A percentile compares a stretch with the other conserved stretches of the same genome.
Evolutionary conservation across 2,888 invertebrate genomes (phyloP).

Genomic region (Papilio gigon): DNA sequence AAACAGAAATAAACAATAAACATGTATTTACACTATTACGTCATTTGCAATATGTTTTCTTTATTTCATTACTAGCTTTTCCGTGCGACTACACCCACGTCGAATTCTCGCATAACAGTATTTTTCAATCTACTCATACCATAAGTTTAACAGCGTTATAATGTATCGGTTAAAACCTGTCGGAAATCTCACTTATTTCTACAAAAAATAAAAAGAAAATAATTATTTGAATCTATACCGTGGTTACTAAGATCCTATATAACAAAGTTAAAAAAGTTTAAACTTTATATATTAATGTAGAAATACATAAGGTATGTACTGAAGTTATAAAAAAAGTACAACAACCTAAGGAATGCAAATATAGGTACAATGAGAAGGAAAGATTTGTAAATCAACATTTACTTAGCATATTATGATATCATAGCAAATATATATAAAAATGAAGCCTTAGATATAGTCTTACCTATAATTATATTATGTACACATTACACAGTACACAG

Average conservation of each 20-base stretch:
- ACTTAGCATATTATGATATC: constrained; percentile 9
- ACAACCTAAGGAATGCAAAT: neutral
- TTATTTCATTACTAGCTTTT: too few relatives aligned
- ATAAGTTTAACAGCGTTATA: too few relatives aligned
- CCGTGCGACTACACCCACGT: too few relatives aligned
- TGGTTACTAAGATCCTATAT: too few relatives aligned
- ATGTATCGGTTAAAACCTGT: too few relatives aligned
- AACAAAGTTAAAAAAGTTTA: too few relatives aligned
- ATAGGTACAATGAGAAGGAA: neutral
- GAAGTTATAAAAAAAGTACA: neutral
- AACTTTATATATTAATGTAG: too few relatives aligned
- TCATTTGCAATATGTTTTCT: neutral
- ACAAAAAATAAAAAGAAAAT: too few relatives aligned
- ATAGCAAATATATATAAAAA: constrained; percentile 9
- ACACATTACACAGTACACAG: neutral
- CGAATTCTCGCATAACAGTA: too few relatives aligned
- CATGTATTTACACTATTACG: neutral
- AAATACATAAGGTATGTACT: neutral
- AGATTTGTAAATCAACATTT: neutral
- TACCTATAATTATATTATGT: constrained; percentile 11
- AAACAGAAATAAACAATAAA: neutral
- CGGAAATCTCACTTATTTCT: too few relatives aligned
- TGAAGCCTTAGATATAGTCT: neutral
- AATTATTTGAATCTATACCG: too few relatives aligned
- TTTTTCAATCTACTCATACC: too few relatives aligned